These are phyloP conservation scores for Seladonia tumulorum DNA, from an alignment of 2,888 invertebrate species.

Conservation along the genomic window DNA sequence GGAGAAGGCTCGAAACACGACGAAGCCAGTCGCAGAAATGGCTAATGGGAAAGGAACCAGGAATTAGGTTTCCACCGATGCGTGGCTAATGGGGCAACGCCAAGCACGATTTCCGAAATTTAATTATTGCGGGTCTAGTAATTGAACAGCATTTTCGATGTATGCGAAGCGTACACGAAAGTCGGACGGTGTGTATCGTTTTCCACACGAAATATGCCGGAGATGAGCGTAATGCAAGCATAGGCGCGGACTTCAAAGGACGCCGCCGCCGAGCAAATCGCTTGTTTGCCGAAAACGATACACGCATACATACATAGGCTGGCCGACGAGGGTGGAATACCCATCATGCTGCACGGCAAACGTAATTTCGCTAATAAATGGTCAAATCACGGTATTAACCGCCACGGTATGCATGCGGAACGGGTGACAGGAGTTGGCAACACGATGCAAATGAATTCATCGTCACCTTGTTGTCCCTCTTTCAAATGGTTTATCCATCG, in stretches of 20 bases:
- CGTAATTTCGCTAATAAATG: conserved; percentile 62
- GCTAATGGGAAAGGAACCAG: neutral
- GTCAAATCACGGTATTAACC: conserved; percentile 48
- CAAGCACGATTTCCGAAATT: conserved; percentile 32
- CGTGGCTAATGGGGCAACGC: neutral
- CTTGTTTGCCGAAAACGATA: conserved; percentile 62
- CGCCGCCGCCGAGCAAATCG: conserved; percentile 46
- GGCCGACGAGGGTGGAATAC: conserved; percentile 40
- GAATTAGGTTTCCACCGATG: neutral
- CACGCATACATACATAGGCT: neutral
- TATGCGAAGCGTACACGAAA: conserved; percentile 8
- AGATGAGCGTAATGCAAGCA: conserved; percentile 40
- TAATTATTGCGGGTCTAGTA: conserved; percentile 37
- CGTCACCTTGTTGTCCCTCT: neutral
- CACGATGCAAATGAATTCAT: neutral
- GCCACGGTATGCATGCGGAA: conserved; percentile 33
- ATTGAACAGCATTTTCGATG: conserved; percentile 26
- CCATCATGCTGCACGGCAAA: conserved; percentile 37
- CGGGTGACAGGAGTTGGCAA: neutral
- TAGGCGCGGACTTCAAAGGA: conserved; percentile 52
- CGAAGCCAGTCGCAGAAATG: neutral
- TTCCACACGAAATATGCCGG: conserved; percentile 54
- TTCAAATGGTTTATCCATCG: neutral
- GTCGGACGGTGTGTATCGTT: conserved; percentile 38
- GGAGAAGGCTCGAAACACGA: too few relatives aligned